Percentiles rank a stretch among this genome's conserved stretches.
These are phyloP conservation scores for Tenthredo mesomela DNA, from an alignment of 2,888 invertebrate genomes.

Conservation along the genomic window DNA sequence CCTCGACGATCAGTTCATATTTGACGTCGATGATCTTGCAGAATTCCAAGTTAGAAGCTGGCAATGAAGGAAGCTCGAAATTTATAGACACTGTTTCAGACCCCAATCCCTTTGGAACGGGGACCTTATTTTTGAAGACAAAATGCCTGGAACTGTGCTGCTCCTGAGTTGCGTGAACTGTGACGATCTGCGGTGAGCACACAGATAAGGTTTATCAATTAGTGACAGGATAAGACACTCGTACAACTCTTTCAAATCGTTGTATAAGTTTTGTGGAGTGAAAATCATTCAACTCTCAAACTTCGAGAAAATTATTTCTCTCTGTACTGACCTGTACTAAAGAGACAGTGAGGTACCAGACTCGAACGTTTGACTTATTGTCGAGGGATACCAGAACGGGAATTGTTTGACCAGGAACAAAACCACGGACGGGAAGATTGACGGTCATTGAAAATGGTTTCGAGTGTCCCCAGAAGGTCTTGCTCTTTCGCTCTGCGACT, in stretches of 20 bases:
- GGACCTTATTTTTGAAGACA: background rate
- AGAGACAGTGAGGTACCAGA: background rate
- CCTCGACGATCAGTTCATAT: background rate
- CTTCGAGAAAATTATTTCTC: no score
- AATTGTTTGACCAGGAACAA: constrained; percentile 27
- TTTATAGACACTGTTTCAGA: background rate
- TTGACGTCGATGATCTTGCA: constrained; percentile 33
- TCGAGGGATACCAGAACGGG: constrained; percentile 18
- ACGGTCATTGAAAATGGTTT: constrained; percentile 3
- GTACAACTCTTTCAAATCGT: no score
- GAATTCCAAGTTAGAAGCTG: constrained; percentile 15
- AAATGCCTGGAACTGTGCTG: background rate
- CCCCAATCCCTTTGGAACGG: background rate
- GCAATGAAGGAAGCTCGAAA: constrained; percentile 7
- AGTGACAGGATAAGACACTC: background rate
- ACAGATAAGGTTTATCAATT: background rate
- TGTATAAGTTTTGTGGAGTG: no score
- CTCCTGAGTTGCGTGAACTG: background rate
- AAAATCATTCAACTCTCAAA: no score
- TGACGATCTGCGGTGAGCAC: background rate
- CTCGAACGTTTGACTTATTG: background rate
- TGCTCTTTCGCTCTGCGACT: background rate
- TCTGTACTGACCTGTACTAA: background rate
- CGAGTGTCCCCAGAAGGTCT: constrained; percentile 29
- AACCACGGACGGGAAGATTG: constrained; percentile 27